Evolutionary conservation across 2,113 vertebrate genomes (phyloP).

Genomic region (Osmerus mordax): DNA sequence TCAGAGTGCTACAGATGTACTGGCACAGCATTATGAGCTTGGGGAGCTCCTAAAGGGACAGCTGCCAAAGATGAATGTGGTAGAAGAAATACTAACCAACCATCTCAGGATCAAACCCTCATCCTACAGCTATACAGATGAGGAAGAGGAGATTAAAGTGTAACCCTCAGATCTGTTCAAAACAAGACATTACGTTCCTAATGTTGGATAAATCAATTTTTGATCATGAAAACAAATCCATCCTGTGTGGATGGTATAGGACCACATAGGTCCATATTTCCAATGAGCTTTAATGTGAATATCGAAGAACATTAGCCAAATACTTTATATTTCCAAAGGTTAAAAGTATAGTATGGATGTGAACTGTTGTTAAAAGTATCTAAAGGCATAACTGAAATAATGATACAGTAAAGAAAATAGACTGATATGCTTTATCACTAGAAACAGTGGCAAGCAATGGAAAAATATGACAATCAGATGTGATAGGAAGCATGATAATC

Average conservation of each 20-base stretch:
- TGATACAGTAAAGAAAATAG: conserved; percentile 1
- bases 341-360: conserved; percentile 17
- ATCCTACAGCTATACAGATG: conserved; percentile 75
- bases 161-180: conserved; percentile 53
- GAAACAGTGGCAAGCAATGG: not conserved
- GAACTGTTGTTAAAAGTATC: conserved; percentile 46
- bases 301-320: no score
- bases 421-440: conserved; percentile 1
- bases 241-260: no score
- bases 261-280: no score
- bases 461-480: conserved; percentile 5
- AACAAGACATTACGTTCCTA: not conserved
- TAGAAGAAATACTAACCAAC: conserved; percentile 26
- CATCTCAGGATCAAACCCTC: conserved; percentile 57
- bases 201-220: not conserved
- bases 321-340: not conserved
- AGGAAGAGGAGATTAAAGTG: conserved; percentile 93
- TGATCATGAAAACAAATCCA: not conserved
- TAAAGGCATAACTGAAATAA: conserved; percentile 1
- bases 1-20: conserved; percentile 67
- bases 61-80: conserved; percentile 45
- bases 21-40: conserved; percentile 66
- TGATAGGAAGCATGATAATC: conserved; percentile 21
- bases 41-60: conserved; percentile 55
- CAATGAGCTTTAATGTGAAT: no score